Percentiles rank a stretch among this genome's conserved stretches.
Conservation (phyloP, 1,140 invertebrate genomes). For the Pinna nobilis region DNA sequence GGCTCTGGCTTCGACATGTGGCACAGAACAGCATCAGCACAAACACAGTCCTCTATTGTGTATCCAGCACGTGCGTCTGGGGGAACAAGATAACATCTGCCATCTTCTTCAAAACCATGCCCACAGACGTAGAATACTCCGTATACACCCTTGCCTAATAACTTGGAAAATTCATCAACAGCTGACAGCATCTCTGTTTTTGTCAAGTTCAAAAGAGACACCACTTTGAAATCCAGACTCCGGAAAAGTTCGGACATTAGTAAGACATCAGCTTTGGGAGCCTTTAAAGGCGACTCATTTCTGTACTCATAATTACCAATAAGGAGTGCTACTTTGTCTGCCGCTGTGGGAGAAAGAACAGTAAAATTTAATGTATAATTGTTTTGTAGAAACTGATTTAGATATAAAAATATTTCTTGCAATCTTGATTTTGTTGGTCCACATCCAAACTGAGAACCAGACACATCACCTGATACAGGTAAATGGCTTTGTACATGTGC, state of each 20-base stretch:
- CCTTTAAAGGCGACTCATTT: slow-evolving; percentile 68
- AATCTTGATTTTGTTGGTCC: too few species aligned
- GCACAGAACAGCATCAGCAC: slow-evolving; percentile 59
- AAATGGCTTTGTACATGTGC: too few species aligned
- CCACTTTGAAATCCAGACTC: slow-evolving; percentile 75
- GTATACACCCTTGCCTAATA: slow-evolving; percentile 75
- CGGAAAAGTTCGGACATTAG: slow-evolving; percentile 61
- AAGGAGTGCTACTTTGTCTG: slow-evolving; percentile 75
- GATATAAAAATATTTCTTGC: slow-evolving; percentile 17
- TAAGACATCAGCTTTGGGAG: slow-evolving; percentile 71
- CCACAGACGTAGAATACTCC: slow-evolving; percentile 77
- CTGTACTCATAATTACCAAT: slow-evolving; percentile 75
- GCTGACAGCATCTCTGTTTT: slow-evolving; percentile 73
- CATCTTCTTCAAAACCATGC: slow-evolving; percentile 76
- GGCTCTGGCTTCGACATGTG: slow-evolving; percentile 69
- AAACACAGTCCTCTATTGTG: slow-evolving; percentile 72
- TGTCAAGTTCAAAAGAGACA: slow-evolving; percentile 74
- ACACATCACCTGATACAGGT: too few species aligned
- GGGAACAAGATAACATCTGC: slow-evolving; percentile 74
- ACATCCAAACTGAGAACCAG: too few species aligned
- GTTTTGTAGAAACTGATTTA: too few species aligned
- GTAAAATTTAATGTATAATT: too few species aligned
- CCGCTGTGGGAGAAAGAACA: slow-evolving; percentile 64
- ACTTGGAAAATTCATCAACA: slow-evolving; percentile 71
- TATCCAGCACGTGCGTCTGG: slow-evolving; percentile 73